These are phyloP conservation scores for Nomada goodeniana DNA, from an alignment of 2,888 invertebrate species.

Conservation along the genomic window DNA sequence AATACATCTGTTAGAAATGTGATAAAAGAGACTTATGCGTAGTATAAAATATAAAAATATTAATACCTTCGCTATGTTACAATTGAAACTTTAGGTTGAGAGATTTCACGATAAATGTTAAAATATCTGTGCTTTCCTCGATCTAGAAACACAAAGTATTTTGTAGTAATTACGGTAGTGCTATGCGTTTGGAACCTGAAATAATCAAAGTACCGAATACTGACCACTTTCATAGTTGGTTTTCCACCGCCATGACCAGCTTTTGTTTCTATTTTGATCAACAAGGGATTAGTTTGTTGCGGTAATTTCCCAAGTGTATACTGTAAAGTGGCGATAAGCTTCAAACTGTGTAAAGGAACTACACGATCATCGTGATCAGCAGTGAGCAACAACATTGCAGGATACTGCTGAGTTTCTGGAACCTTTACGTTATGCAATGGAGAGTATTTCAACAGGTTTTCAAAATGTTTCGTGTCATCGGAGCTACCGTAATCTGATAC, in stretches of 20 bases:
- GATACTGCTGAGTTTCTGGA: conserved; percentile 90
- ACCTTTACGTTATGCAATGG: conserved; percentile 95
- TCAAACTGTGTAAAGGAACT: conserved; percentile 98
- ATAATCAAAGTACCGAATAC: conserved; percentile 67
- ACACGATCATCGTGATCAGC: conserved; percentile 99
- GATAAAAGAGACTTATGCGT: conserved; percentile 27
- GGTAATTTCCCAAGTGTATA: conserved; percentile 87
- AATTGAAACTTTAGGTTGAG: conserved; percentile 88
- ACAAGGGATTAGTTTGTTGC: conserved; percentile 92
- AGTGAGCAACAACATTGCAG: conserved; percentile 95
- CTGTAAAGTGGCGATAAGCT: conserved; percentile 96
- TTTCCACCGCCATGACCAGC: conserved; percentile 99
- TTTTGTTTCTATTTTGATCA: conserved; percentile 96
- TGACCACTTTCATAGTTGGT: conserved; percentile 96
- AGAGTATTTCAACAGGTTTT: conserved; percentile 94
- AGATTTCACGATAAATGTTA: conserved; percentile 92
- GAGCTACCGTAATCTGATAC: conserved; percentile 97
- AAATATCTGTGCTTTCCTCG: conserved; percentile 96
- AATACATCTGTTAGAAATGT: background rate
- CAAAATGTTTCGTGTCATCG: conserved; percentile 93
- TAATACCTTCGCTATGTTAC: conserved; percentile 53
- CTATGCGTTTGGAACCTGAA: background rate
- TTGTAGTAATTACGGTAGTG: background rate
- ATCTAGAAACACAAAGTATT: conserved; percentile 88
- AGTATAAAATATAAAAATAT: conserved; percentile 38